phyloP scores from a whole-genome alignment of 1,140 invertebrate species.

The Lepidostoma basale region DNA sequence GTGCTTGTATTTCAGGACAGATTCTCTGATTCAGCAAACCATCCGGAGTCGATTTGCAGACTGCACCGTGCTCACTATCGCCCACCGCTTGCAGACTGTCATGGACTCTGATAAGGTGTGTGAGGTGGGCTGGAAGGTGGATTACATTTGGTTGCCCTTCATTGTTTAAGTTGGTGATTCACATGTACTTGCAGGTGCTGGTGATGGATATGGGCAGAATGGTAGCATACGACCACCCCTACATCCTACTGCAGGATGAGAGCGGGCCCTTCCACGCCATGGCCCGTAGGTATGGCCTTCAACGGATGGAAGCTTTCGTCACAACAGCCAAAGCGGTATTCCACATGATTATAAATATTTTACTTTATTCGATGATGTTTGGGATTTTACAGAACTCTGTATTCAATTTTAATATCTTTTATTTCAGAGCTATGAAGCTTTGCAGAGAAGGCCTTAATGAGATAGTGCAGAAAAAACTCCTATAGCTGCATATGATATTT shows the following conservation, averaged over 20 bases:
- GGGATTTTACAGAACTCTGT: neutral
- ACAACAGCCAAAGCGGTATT: slow-evolving; percentile 6
- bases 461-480: too few species aligned
- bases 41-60: slow-evolving; percentile 62
- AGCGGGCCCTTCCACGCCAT: slow-evolving; percentile 48
- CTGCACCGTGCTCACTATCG: slow-evolving; percentile 74
- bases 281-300: slow-evolving; percentile 45
- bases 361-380: neutral
- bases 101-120: slow-evolving; percentile 65
- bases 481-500: too few species aligned
- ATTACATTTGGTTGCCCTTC: neutral
- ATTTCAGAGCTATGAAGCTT: slow-evolving; percentile 19
- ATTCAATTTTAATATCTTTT: neutral
- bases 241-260: slow-evolving; percentile 60
- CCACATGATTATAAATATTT: neutral
- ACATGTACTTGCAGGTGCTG: slow-evolving; percentile 59
- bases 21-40: slow-evolving; percentile 62
- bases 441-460: too few species aligned
- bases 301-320: slow-evolving; percentile 7
- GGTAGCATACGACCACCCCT: slow-evolving; percentile 63
- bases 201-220: slow-evolving; percentile 69
- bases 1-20: slow-evolving; percentile 62
- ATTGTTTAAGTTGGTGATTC: neutral
- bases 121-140: neutral
- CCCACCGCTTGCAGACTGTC: slow-evolving; percentile 70